Evolutionary conservation across 35 echinoderm and acorn worm genomes (phyloP), one percentile per base, ranked within the genome.

Genomic region (Acanthaster planci): DNA sequence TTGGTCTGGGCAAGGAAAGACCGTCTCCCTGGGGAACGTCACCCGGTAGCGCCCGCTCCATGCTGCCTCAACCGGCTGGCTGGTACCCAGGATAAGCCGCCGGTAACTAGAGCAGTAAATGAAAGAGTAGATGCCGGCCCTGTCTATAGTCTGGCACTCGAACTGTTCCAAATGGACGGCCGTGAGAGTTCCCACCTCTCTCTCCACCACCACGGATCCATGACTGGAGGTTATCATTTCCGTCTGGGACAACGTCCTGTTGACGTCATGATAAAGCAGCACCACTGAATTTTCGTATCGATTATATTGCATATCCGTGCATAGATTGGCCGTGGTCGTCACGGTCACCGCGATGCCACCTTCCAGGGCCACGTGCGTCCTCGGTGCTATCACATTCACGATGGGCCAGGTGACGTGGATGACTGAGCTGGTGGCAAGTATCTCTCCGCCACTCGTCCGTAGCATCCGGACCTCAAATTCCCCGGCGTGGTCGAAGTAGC

Each of bases 401-500:
- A 34, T 2, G 39, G 87, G 87, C 87, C 87, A 89, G 36, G 23
- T 32, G 27, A 82, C 87, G 18, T 89, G 8, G 16, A 89, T 67
- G 3, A 82, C 57, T 40, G 60, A 36, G 80, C 87, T 89, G 27
- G 39, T 39, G 8, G 78, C 59, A 1, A 82, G 16, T 14, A 82
- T 51, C 16, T 57, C 39, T 19, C 87, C 79, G 7, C 37, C 50
- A 39, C 34, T 60, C 44, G 47, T 52, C 9, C 38, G 57, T 29
- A 78, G 40, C 39, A 89, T 67, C 57, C 51, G 35, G 51, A 82
- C 55, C 67, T 75, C 53, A 72, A 89, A 89, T 17, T 64, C 47
- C 37, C 87, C 87, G 51, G 51, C 57, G 44, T 82, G 78, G 39
- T 89, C 87, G 40, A 89, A 89, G 78, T 82, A 89, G 57, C 79